Evolutionary conservation across 2,797 vertebrate genomes (phyloP).

Genomic region (Rhinoraja longicauda): DNA sequence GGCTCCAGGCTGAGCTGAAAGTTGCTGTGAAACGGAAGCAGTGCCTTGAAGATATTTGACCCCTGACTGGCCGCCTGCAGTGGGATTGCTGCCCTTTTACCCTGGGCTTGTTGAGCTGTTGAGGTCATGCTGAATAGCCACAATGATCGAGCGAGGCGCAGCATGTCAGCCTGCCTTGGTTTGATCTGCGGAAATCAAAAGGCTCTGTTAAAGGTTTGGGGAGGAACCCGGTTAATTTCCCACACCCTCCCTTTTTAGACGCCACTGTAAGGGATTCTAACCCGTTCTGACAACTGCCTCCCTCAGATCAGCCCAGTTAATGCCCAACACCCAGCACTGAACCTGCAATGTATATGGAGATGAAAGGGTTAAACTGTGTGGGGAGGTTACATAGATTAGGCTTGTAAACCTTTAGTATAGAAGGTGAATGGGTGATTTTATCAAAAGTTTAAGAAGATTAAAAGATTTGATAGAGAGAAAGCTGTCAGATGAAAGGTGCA

Average conservation of each 20-base stretch:
- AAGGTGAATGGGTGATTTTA: neutral
- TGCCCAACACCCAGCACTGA: too few relatives aligned
- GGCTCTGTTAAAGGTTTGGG: neutral
- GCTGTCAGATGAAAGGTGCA: neutral
- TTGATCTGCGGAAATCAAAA: neutral
- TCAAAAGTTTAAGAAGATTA: neutral
- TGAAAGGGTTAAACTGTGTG: neutral
- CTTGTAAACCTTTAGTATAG: neutral
- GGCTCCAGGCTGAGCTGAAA: neutral
- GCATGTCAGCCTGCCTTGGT: neutral
- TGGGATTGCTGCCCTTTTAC: neutral
- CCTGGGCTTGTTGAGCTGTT: neutral
- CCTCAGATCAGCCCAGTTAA: too few relatives aligned
- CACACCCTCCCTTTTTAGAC: neutral
- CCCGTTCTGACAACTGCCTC: neutral
- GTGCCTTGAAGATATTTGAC: neutral
- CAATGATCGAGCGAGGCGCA: neutral
- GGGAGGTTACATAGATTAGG: neutral
- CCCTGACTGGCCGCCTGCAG: neutral
- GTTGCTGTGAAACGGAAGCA: neutral
- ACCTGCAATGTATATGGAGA: neutral
- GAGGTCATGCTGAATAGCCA: neutral
- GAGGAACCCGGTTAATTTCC: neutral
- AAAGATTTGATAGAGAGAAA: neutral
- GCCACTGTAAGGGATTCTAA: neutral